These are phyloP conservation scores for Hesperophylax magnus DNA, from an alignment of 1,140 invertebrate species.

Conservation along the genomic window DNA sequence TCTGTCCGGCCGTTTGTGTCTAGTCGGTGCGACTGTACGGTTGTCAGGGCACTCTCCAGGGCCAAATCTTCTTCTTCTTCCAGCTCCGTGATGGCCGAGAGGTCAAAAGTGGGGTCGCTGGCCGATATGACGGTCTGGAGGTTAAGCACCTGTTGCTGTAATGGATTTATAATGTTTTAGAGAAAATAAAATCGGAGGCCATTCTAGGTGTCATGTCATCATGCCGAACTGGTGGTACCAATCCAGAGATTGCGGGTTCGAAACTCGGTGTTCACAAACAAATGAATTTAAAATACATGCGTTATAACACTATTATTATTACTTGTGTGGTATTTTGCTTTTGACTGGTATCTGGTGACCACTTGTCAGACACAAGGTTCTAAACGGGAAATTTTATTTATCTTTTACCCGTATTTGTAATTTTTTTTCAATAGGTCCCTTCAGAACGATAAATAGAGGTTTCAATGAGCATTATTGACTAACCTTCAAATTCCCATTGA, in stretches of 20 bases:
- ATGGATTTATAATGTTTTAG: constrained; percentile 37
- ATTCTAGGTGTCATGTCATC: background rate
- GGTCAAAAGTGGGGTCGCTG: constrained; percentile 67
- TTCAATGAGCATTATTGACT: background rate
- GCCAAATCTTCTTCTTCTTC: constrained; percentile 64
- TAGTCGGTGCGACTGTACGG: constrained; percentile 61
- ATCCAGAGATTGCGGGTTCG: no score
- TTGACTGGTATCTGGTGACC: no score
- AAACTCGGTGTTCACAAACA: no score
- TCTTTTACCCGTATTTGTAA: no score
- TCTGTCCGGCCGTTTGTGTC: constrained; percentile 14
- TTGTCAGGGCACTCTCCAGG: constrained; percentile 60
- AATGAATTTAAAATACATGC: no score
- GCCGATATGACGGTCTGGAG: constrained; percentile 66
- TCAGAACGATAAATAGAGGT: no score
- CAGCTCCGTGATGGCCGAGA: constrained; percentile 66
- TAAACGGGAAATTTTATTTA: no score
- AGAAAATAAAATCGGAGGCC: background rate
- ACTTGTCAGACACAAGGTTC: no score
- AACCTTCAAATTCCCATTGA: constrained; percentile 66
- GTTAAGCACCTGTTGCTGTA: constrained; percentile 67
- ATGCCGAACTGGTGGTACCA: no score
- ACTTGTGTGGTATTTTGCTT: no score
- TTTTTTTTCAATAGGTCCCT: no score
- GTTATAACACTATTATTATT: no score